Conservation (phyloP, 2,888 invertebrate species). For the Acleris literana region DNA sequence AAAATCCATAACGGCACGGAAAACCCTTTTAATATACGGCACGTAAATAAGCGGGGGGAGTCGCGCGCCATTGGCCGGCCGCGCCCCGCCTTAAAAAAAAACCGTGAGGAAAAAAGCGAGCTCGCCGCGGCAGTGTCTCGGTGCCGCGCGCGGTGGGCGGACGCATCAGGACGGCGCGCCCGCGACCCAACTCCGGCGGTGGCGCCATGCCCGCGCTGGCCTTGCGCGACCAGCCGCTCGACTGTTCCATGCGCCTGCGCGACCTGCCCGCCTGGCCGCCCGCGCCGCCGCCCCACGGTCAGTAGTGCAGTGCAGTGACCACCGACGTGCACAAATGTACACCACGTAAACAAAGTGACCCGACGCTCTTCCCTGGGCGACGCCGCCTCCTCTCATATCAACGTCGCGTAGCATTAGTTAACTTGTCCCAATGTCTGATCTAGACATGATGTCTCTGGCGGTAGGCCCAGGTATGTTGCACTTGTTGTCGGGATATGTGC, state of each 20-base stretch:
- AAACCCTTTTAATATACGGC: constrained; percentile 84
- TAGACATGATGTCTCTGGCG: constrained; percentile 23
- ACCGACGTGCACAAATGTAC: constrained; percentile 3
- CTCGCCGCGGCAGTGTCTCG: constrained; percentile 75
- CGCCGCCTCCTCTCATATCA: too few species aligned
- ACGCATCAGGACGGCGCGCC: constrained; percentile 73
- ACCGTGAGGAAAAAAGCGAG: constrained; percentile 67
- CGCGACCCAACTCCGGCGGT: constrained; percentile 81
- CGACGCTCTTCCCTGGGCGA: not conserved
- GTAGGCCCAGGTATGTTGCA: constrained; percentile 34
- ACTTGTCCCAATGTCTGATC: constrained; percentile 42
- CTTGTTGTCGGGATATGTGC: constrained; percentile 2
- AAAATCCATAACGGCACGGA: constrained; percentile 83
- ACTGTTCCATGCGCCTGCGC: constrained; percentile 87
- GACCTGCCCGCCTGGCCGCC: constrained; percentile 74
- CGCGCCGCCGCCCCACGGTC: constrained; percentile 73
- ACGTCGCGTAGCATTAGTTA: constrained; percentile 42
- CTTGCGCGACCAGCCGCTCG: constrained; percentile 86
- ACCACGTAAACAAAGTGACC: constrained; percentile 25
- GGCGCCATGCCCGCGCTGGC: constrained; percentile 87
- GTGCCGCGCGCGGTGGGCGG: constrained; percentile 75
- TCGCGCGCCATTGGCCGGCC: constrained; percentile 66
- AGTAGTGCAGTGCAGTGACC: constrained; percentile 48
- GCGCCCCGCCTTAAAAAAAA: constrained; percentile 72
- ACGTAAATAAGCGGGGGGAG: constrained; percentile 74